Evolutionary conservation across 2,113 vertebrate species (phyloP).

Genomic region (Strigops habroptila): DNA sequence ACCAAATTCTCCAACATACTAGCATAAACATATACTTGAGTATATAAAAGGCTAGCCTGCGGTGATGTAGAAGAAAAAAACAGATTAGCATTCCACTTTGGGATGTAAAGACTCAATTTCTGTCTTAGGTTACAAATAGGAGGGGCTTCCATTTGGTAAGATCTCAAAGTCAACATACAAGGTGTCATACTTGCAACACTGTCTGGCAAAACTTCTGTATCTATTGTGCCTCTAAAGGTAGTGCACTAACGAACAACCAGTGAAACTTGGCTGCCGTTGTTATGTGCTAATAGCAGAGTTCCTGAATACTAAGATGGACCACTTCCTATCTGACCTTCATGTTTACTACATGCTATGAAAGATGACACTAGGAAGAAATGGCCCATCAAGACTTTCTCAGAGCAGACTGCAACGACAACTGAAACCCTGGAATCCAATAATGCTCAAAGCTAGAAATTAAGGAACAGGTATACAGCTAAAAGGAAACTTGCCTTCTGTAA

Average conservation of each 20-base stretch:
- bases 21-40: not conserved
- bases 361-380: not conserved
- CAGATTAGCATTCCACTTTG: not conserved
- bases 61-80: not conserved
- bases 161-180: not conserved
- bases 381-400: not conserved
- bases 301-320: not conserved
- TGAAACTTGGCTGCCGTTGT: not conserved
- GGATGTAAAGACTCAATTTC: not conserved
- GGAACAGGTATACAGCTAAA: not conserved
- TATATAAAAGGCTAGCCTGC: not conserved
- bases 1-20: not conserved
- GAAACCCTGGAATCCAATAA: not conserved
- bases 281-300: not conserved
- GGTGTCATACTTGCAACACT: not conserved
- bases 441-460: not conserved
- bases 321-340: not conserved
- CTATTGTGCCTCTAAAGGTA: not conserved
- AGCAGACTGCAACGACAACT: not conserved
- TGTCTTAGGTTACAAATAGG: not conserved
- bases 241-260: not conserved
- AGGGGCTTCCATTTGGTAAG: not conserved
- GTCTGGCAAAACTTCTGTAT: not conserved
- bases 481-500: not conserved
- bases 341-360: not conserved